Conservation (phyloP, 1,140 invertebrate species). For the Drosophila rhopaloa region DNA sequence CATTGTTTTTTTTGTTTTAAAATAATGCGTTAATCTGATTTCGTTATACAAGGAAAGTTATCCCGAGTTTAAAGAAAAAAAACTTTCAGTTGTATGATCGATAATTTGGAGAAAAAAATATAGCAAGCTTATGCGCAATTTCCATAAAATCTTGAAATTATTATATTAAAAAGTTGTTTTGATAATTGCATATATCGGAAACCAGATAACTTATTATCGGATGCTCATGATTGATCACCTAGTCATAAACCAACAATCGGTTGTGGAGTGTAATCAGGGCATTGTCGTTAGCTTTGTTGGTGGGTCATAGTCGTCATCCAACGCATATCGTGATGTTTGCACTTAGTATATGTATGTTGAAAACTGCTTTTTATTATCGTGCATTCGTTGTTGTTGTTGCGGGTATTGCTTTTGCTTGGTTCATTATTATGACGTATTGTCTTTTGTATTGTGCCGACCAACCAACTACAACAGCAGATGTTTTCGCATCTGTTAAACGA, state of each 20-base stretch:
- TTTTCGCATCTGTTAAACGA: constrained; percentile 36
- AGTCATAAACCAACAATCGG: constrained; percentile 28
- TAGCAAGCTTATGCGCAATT: background rate
- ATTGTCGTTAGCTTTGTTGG: constrained; percentile 25
- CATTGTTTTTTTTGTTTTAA: background rate
- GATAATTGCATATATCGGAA: background rate
- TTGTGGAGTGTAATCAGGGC: constrained; percentile 30
- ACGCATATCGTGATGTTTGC: constrained; percentile 40
- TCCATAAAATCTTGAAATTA: background rate
- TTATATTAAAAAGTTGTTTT: background rate
- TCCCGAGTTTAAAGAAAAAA: too few species aligned
- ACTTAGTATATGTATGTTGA: constrained; percentile 42
- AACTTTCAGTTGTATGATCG: too few species aligned
- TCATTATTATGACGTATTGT: constrained; percentile 56
- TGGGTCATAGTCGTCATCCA: constrained; percentile 44
- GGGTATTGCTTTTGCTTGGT: constrained; percentile 32
- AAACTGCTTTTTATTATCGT: constrained; percentile 51
- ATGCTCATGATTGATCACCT: constrained; percentile 23
- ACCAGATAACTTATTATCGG: background rate
- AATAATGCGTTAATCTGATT: background rate
- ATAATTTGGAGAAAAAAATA: too few species aligned
- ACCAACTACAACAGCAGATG: constrained; percentile 16
- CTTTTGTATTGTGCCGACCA: constrained; percentile 46
- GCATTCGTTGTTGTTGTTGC: constrained; percentile 12
- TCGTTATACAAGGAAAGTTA: background rate